These are phyloP conservation scores for Priocnemis perturbator DNA, from an alignment of 2,888 invertebrate species.

Conservation along the genomic window DNA sequence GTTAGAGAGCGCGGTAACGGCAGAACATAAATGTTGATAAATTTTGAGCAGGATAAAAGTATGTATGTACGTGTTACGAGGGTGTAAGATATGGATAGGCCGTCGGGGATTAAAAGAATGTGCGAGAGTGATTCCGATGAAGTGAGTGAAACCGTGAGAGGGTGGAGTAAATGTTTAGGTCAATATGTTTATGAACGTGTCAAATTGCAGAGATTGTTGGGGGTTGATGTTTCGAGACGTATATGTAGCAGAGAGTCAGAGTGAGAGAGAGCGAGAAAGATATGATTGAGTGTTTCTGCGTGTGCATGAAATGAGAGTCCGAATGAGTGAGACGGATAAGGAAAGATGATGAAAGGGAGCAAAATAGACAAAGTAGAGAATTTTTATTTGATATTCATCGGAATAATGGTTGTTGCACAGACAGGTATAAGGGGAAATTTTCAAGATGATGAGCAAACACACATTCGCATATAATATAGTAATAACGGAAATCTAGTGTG, in stretches of 20 bases:
- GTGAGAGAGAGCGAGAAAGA: neutral
- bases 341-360: neutral
- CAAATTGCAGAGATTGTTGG: neutral
- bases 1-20: slow-evolving; percentile 43
- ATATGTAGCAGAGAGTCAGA: neutral
- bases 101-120: neutral
- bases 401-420: neutral
- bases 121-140: neutral
- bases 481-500: slow-evolving; percentile 42
- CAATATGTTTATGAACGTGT: too few species aligned
- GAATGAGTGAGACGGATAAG: neutral
- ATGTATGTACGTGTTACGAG: slow-evolving; percentile 16
- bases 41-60: slow-evolving; percentile 4
- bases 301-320: too few species aligned
- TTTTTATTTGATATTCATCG: neutral
- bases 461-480: slow-evolving; percentile 27
- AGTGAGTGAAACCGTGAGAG: too few species aligned
- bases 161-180: too few species aligned
- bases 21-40: neutral
- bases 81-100: slow-evolving; percentile 10
- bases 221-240: slow-evolving; percentile 6
- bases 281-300: neutral
- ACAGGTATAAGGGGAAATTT: neutral
- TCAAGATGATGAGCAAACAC: neutral
- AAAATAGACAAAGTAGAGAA: neutral